Evolutionary conservation across 2,113 vertebrate genomes (phyloP), one percentile per base, ranked within the genome.

Genomic region (Gallinago undulata): DNA sequence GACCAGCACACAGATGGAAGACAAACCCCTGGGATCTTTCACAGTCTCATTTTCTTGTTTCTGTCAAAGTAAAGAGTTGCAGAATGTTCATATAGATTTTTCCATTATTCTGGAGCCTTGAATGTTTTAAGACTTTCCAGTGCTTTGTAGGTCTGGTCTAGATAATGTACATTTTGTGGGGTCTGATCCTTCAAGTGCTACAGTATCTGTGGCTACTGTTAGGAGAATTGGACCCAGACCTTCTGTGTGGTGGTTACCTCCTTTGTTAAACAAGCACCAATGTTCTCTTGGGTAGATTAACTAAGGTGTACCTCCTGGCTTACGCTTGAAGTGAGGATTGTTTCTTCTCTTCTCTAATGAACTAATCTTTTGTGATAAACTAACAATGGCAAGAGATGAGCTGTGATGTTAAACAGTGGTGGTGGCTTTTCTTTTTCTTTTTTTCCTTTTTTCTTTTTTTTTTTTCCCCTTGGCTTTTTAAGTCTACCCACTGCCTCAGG

Each of bases 311-410:
- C 27, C 51, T 90, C 50, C 77, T 41, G 41, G 6, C 28, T 80
- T 88, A 11, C 84, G 55, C n/a, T 76, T 67, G 59, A 91, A 70
- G 67, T 56, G 43, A 80, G 56, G 43, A 70, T 77, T 95, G 39
- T 83, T 94, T 95, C 80, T 83, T 90, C 83, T 77, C 31, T 72
- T 47, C 55, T 73, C 43, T 41, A 13, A 64, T 92, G n/a, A 90
- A 78, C 53, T 70, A 50, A 82, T 79, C 88, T 82, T 91, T 80
- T 94, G 60, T 83, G 72, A 63, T 87, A 77, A 94, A 63, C 39
- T 77, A 67, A 90, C 83, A 88, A 86, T 76, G 51, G 64, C n/a
- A 64, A 70, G 57, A 62, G 83, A 68, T 68, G 84, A 91, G 78
- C 74, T 87, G 66, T 89, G 89, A 25, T 9, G 53, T 87, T 92